Evolutionary conservation across 2,797 vertebrate species (phyloP).

Genomic region (Acanthis flammea): DNA sequence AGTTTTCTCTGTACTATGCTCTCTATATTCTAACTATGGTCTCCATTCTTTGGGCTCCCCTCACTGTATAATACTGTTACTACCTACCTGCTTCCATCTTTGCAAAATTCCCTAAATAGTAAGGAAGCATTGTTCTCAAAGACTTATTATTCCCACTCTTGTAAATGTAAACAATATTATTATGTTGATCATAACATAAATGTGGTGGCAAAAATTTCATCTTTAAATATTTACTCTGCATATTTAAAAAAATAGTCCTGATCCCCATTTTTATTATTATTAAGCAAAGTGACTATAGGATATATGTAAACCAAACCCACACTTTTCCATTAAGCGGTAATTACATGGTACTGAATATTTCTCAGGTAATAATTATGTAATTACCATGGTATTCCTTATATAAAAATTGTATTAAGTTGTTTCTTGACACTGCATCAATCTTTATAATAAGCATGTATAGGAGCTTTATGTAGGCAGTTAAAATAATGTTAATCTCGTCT

Average conservation of each 20-base stretch:
- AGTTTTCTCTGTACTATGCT: no score
- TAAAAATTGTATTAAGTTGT: not conserved
- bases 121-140: not conserved
- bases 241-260: not conserved
- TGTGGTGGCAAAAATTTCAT: not conserved
- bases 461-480: not conserved
- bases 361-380: conserved; percentile 16
- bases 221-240: not conserved
- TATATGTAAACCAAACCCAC: conserved; percentile 1
- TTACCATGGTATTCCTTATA: conserved; percentile 2
- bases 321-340: conserved; percentile 9
- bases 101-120: not conserved
- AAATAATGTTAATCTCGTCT: not conserved
- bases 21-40: not conserved
- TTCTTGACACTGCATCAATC: conserved; percentile 1
- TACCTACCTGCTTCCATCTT: not conserved
- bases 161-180: not conserved
- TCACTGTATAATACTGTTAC: not conserved
- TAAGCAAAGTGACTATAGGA: not conserved
- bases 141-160: not conserved
- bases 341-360: conserved; percentile 25
- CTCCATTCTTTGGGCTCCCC: not conserved
- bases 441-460: not conserved
- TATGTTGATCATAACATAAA: not conserved
- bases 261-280: not conserved